Percentiles rank a stretch among this genome's conserved stretches.
Conservation (phyloP, 2,797 vertebrate genomes). For the Enteromius argenteus region DNA sequence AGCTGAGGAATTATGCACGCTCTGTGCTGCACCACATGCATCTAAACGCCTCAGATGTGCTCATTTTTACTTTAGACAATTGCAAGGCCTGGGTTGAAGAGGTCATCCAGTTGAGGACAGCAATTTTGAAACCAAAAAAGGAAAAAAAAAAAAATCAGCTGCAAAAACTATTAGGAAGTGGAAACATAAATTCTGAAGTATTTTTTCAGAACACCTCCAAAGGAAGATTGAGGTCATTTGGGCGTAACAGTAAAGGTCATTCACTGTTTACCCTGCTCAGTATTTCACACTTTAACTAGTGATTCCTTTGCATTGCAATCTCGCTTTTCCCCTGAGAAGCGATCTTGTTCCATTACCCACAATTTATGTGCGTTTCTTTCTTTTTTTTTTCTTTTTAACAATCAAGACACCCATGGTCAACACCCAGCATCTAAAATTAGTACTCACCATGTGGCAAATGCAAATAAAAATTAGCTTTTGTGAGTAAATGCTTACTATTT, state of each 20-base stretch:
- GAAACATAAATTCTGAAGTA: slow-evolving; percentile 83
- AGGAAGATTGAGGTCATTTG: slow-evolving; percentile 87
- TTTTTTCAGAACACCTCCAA: slow-evolving; percentile 77
- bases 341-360: slow-evolving; percentile 77
- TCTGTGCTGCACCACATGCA: slow-evolving; percentile 50
- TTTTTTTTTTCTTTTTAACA: background rate
- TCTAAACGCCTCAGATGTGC: slow-evolving; percentile 72
- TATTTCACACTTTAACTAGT: slow-evolving; percentile 86
- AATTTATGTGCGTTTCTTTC: slow-evolving; percentile 75
- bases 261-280: slow-evolving; percentile 81
- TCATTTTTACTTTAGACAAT: slow-evolving; percentile 81
- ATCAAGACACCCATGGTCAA: background rate
- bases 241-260: slow-evolving; percentile 81
- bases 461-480: background rate
- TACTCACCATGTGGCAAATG: background rate
- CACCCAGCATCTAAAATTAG: slow-evolving; percentile 44
- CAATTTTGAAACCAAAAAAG: slow-evolving; percentile 64
- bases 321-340: slow-evolving; percentile 72
- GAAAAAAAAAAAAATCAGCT: slow-evolving; percentile 75
- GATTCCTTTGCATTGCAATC: slow-evolving; percentile 82
- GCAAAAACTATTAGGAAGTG: slow-evolving; percentile 87
- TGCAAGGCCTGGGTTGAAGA: slow-evolving; percentile 73
- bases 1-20: slow-evolving; percentile 80
- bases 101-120: slow-evolving; percentile 77
- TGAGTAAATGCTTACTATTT: background rate